phyloP scores from a whole-genome alignment of 2,113 vertebrate genomes.

The Rhipidura dahli region DNA sequence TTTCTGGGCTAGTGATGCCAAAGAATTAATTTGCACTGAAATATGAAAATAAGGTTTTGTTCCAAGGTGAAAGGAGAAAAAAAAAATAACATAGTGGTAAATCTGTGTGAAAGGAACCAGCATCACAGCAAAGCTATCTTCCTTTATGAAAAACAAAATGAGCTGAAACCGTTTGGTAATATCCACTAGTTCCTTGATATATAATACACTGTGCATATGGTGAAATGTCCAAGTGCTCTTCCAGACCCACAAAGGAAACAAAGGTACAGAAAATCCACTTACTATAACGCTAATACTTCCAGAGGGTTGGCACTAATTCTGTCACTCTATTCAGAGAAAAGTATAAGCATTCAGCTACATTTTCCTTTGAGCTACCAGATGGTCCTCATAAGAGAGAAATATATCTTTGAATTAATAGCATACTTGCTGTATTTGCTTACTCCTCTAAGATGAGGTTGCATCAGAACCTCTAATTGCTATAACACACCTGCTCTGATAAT shows the following conservation, averaged over 20 bases:
- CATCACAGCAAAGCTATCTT: not conserved
- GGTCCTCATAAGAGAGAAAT: constrained; percentile 71
- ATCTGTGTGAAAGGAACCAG: not conserved
- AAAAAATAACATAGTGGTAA: not conserved
- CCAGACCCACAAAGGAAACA: constrained; percentile 60
- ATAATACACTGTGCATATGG: constrained; percentile 33
- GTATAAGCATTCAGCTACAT: constrained; percentile 64
- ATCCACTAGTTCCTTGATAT: not conserved
- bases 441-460: constrained; percentile 67
- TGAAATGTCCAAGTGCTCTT: constrained; percentile 20
- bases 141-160: not conserved
- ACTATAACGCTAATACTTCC: constrained; percentile 56
- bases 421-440: constrained; percentile 74
- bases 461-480: constrained; percentile 72
- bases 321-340: constrained; percentile 63
- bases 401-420: constrained; percentile 55
- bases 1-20: not conserved
- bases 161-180: not conserved
- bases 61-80: not conserved
- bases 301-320: constrained; percentile 45
- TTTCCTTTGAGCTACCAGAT: constrained; percentile 78
- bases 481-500: constrained; percentile 82
- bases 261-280: constrained; percentile 59
- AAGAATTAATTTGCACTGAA: not conserved
- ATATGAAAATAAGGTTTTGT: not conserved